A percentile compares a stretch with the other conserved stretches of the same genome.
Evolutionary conservation across 1,140 invertebrate species (phyloP).

Genomic region (Cotesia typhae): DNA sequence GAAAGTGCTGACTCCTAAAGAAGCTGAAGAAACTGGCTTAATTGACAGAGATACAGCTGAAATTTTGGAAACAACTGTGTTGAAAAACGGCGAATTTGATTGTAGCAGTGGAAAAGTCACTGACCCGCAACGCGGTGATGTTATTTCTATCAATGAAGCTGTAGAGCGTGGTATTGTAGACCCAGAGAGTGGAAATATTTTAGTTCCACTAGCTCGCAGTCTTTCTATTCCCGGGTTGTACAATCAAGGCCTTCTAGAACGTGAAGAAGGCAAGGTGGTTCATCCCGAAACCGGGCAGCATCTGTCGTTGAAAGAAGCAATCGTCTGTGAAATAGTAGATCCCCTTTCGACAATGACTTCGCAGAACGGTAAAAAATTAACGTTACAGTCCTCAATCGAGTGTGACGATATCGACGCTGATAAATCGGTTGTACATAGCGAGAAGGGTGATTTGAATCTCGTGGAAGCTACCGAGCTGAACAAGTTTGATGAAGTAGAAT

Average conservation of each 20-base stretch:
- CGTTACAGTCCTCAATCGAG: conserved; percentile 80
- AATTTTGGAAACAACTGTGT: conserved; percentile 71
- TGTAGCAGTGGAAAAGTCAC: conserved; percentile 78
- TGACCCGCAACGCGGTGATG: conserved; percentile 83
- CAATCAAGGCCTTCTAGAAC: conserved; percentile 83
- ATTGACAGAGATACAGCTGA: conserved; percentile 79
- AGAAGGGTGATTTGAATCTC: conserved; percentile 73
- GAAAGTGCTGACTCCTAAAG: conserved; percentile 74
- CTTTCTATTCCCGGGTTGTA: conserved; percentile 83
- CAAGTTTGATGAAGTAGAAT: conserved; percentile 69
- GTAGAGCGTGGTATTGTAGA: conserved; percentile 86
- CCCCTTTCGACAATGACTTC: conserved; percentile 70
- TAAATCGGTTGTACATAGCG: conserved; percentile 75
- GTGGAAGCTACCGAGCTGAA: conserved; percentile 75
- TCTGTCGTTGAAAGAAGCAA: conserved; percentile 81
- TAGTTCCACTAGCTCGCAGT: conserved; percentile 83
- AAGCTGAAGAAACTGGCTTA: conserved; percentile 77
- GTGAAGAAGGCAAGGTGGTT: conserved; percentile 80
- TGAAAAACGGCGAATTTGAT: conserved; percentile 79
- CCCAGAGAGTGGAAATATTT: conserved; percentile 76
- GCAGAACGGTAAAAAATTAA: conserved; percentile 73
- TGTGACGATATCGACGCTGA: conserved; percentile 79
- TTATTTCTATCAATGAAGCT: conserved; percentile 83
- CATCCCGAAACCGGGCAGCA: conserved; percentile 87
- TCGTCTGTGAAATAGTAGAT: conserved; percentile 87